A percentile compares a stretch with the other conserved stretches of the same genome.
phyloP scores from a whole-genome alignment of 1,140 invertebrate genomes.

The Pseudachorutes palmiensis region DNA sequence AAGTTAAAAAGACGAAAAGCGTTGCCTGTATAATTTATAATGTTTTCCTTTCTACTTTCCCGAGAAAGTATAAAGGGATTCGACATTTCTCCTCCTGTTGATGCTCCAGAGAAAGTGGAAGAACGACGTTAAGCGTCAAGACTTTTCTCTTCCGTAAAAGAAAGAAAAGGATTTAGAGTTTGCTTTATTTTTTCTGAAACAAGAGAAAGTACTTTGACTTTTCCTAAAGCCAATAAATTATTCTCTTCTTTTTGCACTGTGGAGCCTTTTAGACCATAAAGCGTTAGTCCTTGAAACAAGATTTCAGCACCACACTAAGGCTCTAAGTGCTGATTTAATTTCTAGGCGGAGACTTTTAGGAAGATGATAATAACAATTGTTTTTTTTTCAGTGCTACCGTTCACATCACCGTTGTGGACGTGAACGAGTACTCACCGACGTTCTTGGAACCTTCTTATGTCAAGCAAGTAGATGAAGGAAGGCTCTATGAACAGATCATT shows the following conservation, averaged over 20 bases:
- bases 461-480: conserved; percentile 80
- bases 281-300: too few relatives aligned
- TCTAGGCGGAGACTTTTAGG: too few relatives aligned
- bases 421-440: conserved; percentile 85
- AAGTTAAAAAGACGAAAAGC: not conserved
- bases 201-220: conserved; percentile 12
- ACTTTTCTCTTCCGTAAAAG: not conserved
- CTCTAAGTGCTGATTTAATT: too few relatives aligned
- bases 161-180: not conserved
- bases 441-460: conserved; percentile 83
- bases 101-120: too few relatives aligned
- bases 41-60: not conserved
- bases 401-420: conserved; percentile 88
- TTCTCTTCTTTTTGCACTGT: too few relatives aligned
- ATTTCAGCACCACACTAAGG: not conserved
- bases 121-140: not conserved
- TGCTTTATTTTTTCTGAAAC: conserved; percentile 3
- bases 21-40: conserved; percentile 7
- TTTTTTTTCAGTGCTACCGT: conserved; percentile 70
- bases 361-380: not conserved
- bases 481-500: conserved; percentile 79
- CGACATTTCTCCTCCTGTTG: too few relatives aligned
- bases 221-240: not conserved
- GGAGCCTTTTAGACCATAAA: too few relatives aligned
- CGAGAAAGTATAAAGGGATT: too few relatives aligned